phyloP scores from a whole-genome alignment of 2,113 vertebrate genomes.

The Caracal caracal region DNA sequence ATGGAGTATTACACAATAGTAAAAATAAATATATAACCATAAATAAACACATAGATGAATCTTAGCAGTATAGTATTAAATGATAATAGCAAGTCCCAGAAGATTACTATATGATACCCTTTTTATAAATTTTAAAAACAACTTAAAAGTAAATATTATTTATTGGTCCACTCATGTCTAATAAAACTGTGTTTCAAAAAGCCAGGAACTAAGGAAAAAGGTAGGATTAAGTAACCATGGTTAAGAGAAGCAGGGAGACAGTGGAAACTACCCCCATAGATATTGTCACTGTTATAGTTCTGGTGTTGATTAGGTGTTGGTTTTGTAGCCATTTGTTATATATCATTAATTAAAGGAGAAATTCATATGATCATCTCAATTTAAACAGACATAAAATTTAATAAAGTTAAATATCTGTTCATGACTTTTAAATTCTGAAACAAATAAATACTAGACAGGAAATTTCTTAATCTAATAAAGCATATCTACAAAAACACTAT shows the following conservation, averaged over 20 bases:
- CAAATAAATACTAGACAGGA: not conserved
- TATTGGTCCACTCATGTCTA: not conserved
- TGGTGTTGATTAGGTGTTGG: not conserved
- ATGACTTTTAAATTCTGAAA: not conserved
- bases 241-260: not conserved
- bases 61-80: not conserved
- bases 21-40: conserved; percentile 7
- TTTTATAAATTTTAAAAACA: not conserved
- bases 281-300: not conserved
- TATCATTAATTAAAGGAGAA: not conserved
- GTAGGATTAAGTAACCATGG: not conserved
- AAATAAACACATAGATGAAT: not conserved
- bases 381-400: not conserved
- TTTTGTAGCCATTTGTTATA: not conserved
- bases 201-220: not conserved
- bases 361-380: not conserved
- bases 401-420: not conserved
- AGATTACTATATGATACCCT: not conserved
- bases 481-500: not conserved
- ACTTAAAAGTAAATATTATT: not conserved
- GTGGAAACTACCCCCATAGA: no score
- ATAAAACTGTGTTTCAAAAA: not conserved
- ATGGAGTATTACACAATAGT: not conserved
- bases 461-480: not conserved
- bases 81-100: not conserved